phyloP scores from a whole-genome alignment of 2,797 vertebrate species.

The Synanceia verrucosa region DNA sequence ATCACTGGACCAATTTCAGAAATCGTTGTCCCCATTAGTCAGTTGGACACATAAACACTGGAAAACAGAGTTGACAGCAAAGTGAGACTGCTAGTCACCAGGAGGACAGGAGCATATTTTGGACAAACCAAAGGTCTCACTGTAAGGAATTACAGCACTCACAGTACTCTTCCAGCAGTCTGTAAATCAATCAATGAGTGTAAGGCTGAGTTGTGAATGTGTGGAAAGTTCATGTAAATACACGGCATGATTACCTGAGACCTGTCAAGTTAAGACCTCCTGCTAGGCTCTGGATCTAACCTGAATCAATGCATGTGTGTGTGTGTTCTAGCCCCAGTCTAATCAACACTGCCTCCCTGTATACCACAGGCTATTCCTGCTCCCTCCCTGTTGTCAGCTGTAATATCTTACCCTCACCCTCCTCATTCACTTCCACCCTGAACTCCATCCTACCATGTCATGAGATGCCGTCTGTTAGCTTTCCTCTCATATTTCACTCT shows the following conservation, averaged over 20 bases:
- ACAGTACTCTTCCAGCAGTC: conserved; percentile 11
- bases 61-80: not conserved
- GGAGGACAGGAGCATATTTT: not conserved
- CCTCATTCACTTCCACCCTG: conserved; percentile 51
- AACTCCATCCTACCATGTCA: conserved; percentile 65
- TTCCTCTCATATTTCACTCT: conserved; percentile 62
- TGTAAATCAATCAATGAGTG: not conserved
- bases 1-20: too few species aligned
- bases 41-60: not conserved
- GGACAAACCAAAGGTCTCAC: not conserved
- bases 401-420: conserved; percentile 60
- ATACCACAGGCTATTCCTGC: conserved; percentile 68
- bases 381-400: conserved; percentile 66
- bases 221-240: conserved; percentile 43
- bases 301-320: conserved; percentile 26
- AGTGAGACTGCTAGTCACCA: not conserved
- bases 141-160: not conserved
- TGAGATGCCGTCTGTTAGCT: conserved; percentile 64
- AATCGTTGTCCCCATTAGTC: too few species aligned
- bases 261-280: conserved; percentile 46
- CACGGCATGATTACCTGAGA: conserved; percentile 15
- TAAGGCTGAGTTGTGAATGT: conserved; percentile 1
- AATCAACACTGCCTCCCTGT: conserved; percentile 65
- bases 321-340: conserved; percentile 39
- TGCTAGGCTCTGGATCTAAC: conserved; percentile 26